phyloP scores from a whole-genome alignment of 2,113 vertebrate genomes.

The Lasiurus borealis region DNA sequence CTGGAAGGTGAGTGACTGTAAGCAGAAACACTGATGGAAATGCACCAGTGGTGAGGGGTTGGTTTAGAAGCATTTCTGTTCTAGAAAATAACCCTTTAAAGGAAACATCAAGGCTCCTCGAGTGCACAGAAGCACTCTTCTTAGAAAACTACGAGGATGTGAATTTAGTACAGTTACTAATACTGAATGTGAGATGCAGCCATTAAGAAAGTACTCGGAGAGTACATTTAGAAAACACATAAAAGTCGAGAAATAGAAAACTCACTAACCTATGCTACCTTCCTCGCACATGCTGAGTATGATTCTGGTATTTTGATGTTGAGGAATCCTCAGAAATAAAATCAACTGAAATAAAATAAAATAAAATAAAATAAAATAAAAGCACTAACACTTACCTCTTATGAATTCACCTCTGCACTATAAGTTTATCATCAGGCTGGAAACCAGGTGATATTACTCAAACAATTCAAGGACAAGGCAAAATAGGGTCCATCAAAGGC shows the following conservation, averaged over 20 bases:
- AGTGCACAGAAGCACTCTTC: background rate
- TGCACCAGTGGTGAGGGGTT: background rate
- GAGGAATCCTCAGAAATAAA: slow-evolving; percentile 33
- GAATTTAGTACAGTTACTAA: background rate
- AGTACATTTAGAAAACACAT: slow-evolving; percentile 37
- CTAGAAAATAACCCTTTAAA: background rate
- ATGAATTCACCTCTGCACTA: background rate
- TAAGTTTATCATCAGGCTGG: background rate
- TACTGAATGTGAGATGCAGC: background rate
- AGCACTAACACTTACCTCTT: background rate
- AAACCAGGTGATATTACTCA: background rate
- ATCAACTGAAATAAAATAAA: slow-evolving; percentile 1
- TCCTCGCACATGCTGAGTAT: background rate
- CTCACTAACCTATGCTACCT: background rate
- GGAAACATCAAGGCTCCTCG: background rate
- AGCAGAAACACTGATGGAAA: background rate
- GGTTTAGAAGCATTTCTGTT: background rate
- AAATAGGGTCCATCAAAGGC: background rate
- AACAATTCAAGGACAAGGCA: background rate
- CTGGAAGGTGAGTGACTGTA: background rate
- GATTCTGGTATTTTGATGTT: background rate
- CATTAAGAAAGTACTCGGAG: background rate
- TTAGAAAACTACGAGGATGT: background rate
- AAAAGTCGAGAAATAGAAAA: slow-evolving; percentile 6
- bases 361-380: background rate